Conservation (phyloP, 1,140 invertebrate species). For the Heliconius eleuchia region DNA sequence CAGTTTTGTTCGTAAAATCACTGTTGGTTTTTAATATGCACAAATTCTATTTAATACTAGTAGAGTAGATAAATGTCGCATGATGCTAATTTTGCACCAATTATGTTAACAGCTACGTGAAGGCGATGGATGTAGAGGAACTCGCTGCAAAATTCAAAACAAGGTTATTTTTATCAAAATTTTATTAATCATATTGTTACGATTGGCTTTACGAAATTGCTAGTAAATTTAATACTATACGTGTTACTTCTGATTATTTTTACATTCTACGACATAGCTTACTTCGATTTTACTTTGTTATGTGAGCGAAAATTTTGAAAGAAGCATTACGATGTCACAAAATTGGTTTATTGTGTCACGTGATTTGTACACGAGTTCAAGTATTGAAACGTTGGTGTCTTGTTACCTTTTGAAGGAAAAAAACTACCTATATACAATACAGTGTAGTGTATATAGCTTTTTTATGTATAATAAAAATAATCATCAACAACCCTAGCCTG, state of each 20-base stretch:
- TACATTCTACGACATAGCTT: neutral
- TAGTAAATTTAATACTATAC: neutral
- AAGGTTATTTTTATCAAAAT: slow-evolving; percentile 41
- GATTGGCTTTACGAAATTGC: neutral
- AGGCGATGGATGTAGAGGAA: slow-evolving; percentile 18
- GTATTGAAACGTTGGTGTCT: neutral
- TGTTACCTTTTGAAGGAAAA: too few species aligned
- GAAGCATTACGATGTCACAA: slow-evolving; percentile 6
- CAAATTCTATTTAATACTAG: neutral
- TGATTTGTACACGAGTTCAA: neutral
- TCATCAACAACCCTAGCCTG: too few species aligned
- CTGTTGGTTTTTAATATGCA: too few species aligned
- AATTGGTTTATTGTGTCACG: slow-evolving; percentile 5
- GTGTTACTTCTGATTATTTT: neutral
- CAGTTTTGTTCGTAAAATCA: neutral
- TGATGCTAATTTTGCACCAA: slow-evolving; percentile 37
- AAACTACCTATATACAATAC: too few species aligned
- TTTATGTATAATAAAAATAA: too few species aligned
- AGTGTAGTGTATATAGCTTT: too few species aligned
- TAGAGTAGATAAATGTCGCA: slow-evolving; percentile 34
- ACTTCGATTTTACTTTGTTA: slow-evolving; percentile 9
- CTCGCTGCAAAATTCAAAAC: slow-evolving; percentile 14
- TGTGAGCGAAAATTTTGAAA: neutral
- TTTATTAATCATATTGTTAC: neutral
- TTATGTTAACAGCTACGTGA: slow-evolving; percentile 42